Evolutionary conservation across 1,140 invertebrate genomes (phyloP).

Genomic region (Palaemon carinicauda): DNA sequence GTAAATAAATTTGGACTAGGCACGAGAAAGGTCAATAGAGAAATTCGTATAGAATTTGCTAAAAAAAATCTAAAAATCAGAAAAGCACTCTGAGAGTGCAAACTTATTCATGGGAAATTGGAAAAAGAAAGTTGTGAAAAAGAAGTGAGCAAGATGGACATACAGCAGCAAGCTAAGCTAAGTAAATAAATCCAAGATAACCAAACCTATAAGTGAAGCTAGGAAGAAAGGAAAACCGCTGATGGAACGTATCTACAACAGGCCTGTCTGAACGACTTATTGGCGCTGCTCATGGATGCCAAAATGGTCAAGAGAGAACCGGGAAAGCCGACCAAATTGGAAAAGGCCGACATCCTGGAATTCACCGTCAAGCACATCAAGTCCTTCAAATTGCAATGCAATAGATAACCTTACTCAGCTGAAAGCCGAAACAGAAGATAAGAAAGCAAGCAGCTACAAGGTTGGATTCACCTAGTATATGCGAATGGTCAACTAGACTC

Average conservation of each 20-base stretch:
- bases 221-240: conserved; percentile 71
- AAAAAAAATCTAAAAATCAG: too few species aligned
- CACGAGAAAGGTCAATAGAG: too few species aligned
- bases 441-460: neutral
- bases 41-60: too few species aligned
- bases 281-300: conserved; percentile 70
- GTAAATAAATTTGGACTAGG: too few species aligned
- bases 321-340: conserved; percentile 80
- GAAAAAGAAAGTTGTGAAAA: too few species aligned
- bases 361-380: conserved; percentile 88
- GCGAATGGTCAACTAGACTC: neutral
- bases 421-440: too few species aligned
- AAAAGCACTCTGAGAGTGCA: too few species aligned
- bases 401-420: neutral
- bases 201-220: too few species aligned
- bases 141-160: too few species aligned
- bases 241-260: conserved; percentile 88
- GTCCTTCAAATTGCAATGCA: conserved; percentile 64
- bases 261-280: conserved; percentile 85
- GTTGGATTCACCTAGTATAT: conserved; percentile 11
- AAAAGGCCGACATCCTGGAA: conserved; percentile 93
- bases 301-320: neutral
- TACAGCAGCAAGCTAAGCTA: too few species aligned
- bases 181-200: too few species aligned
- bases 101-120: too few species aligned